Percentiles rank a stretch among this genome's conserved stretches.
Evolutionary conservation across 2,888 invertebrate species (phyloP).

Genomic region (Philhelius pedissequus): DNA sequence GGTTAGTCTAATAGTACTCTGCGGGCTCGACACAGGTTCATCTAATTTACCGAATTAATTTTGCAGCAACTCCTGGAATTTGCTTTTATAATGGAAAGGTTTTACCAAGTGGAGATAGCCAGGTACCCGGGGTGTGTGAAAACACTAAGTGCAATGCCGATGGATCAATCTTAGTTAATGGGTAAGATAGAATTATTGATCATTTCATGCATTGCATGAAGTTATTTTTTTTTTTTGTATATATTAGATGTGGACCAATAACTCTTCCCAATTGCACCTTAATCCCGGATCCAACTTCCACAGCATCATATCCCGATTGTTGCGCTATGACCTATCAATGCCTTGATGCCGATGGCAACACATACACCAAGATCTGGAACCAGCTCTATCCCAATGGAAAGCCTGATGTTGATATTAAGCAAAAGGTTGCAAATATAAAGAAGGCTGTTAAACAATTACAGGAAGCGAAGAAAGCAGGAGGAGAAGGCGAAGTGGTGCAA

Average conservation of each 20-base stretch:
- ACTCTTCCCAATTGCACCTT: slow-evolving; percentile 69
- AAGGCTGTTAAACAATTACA: neutral
- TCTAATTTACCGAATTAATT: neutral
- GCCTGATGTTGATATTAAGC: neutral
- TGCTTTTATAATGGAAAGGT: slow-evolving; percentile 55
- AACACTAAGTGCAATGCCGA: slow-evolving; percentile 71
- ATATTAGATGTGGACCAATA: slow-evolving; percentile 71
- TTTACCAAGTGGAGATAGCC: slow-evolving; percentile 69
- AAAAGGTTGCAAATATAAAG: neutral
- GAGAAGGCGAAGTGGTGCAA: neutral
- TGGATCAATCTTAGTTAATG: slow-evolving; percentile 71
- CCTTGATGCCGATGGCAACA: slow-evolving; percentile 44
- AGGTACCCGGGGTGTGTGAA: slow-evolving; percentile 69
- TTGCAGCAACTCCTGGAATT: neutral
- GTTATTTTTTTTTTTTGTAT: neutral
- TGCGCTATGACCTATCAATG: slow-evolving; percentile 71
- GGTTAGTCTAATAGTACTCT: slow-evolving; percentile 12
- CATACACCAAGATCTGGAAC: slow-evolving; percentile 51
- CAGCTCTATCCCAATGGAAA: neutral
- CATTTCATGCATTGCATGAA: neutral
- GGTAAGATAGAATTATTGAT: slow-evolving; percentile 54
- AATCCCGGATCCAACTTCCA: slow-evolving; percentile 58
- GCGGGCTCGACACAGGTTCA: too few relatives aligned
- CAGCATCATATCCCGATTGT: slow-evolving; percentile 70
- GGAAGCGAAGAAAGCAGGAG: neutral